Evolutionary conservation across 2,113 vertebrate genomes (phyloP).

Genomic region (Sorex fumeus): DNA sequence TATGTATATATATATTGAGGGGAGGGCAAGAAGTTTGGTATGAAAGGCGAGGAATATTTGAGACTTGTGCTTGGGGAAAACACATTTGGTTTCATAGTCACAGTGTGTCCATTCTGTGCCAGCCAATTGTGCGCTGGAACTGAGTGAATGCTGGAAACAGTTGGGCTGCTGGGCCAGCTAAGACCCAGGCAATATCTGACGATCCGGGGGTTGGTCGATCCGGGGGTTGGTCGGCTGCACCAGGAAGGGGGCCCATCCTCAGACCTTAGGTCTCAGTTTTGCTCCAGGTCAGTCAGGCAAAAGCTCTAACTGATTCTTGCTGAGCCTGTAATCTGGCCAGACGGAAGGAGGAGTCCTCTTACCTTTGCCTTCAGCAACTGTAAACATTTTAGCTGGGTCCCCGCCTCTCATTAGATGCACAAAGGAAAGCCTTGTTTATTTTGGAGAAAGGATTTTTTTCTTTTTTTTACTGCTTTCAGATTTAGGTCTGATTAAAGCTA

Average conservation of each 20-base stretch:
- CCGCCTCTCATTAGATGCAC: constrained; percentile 71
- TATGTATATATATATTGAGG: too few relatives aligned
- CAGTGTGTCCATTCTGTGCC: neutral
- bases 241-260: neutral
- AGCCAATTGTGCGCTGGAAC: neutral
- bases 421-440: constrained; percentile 81
- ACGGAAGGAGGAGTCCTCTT: neutral
- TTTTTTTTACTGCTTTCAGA: constrained; percentile 74
- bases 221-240: neutral
- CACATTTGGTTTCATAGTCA: neutral
- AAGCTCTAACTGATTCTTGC: neutral
- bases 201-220: neutral
- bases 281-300: neutral
- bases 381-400: constrained; percentile 25
- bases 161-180: neutral
- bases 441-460: constrained; percentile 74
- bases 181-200: neutral
- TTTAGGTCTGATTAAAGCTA: constrained; percentile 58
- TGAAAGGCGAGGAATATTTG: constrained; percentile 17
- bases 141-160: neutral
- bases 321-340: neutral
- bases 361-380: neutral
- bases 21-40: neutral
- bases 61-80: neutral
- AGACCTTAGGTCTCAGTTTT: neutral